phyloP scores from a whole-genome alignment of 2,888 invertebrate genomes.

The Erebia ligea region DNA sequence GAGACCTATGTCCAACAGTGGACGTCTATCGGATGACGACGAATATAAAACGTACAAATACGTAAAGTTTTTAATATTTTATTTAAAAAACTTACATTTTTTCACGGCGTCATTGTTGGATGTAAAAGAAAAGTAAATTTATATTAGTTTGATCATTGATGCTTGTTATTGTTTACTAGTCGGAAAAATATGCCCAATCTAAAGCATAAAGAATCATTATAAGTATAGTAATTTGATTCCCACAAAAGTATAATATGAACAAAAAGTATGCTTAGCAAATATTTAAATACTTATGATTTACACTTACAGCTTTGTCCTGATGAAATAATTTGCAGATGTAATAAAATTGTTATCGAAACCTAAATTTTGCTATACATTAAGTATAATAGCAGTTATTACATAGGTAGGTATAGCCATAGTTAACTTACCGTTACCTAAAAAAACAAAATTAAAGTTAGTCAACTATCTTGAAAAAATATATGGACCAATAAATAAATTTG shows the following conservation, averaged over 20 bases:
- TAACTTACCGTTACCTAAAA: conserved; percentile 11
- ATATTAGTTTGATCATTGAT: background rate
- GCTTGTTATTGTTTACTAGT: background rate
- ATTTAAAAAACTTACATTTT: background rate
- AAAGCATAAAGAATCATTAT: too few relatives aligned
- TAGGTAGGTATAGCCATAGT: too few relatives aligned
- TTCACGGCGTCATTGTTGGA: background rate
- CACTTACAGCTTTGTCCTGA: conserved; percentile 5
- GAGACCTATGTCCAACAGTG: too few relatives aligned
- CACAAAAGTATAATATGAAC: too few relatives aligned
- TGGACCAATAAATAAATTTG: too few relatives aligned
- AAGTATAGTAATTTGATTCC: too few relatives aligned
- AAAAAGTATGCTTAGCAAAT: background rate
- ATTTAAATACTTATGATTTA: background rate
- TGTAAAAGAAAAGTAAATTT: background rate
- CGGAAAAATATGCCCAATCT: background rate
- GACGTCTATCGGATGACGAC: too few relatives aligned
- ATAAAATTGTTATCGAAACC: background rate
- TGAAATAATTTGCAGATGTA: background rate
- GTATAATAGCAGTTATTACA: background rate
- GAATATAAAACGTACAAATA: too few relatives aligned
- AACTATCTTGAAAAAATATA: background rate
- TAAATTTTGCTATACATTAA: background rate
- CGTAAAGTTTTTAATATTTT: background rate
- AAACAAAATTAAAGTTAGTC: background rate